phyloP scores from a whole-genome alignment of 2,113 vertebrate species.

The Neopipo cinnamomea region DNA sequence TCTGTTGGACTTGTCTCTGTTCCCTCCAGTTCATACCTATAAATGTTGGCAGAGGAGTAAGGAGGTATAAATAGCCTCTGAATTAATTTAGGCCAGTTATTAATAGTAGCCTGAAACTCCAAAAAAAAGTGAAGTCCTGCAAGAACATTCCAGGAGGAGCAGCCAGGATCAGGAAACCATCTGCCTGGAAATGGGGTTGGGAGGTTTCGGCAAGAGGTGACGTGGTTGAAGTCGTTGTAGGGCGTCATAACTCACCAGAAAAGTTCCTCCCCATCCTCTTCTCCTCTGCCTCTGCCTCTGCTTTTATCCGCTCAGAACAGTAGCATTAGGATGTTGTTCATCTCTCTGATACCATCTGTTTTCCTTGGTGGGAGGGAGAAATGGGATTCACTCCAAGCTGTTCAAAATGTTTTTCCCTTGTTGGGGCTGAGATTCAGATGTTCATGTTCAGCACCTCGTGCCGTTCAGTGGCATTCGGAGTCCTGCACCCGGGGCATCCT shows the following conservation, averaged over 20 bases:
- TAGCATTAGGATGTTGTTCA: slow-evolving; percentile 9
- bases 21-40: background rate
- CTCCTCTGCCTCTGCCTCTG: background rate
- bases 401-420: background rate
- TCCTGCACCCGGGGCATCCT: background rate
- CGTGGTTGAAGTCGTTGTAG: fast-evolving
- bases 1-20: background rate
- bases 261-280: background rate
- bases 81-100: background rate
- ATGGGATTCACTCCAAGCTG: slow-evolving; percentile 34
- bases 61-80: background rate
- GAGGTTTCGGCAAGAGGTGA: background rate
- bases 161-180: background rate
- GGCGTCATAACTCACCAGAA: background rate
- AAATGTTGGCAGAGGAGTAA: background rate
- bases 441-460: background rate
- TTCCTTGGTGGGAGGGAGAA: slow-evolving; percentile 37
- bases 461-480: background rate
- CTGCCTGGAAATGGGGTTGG: background rate
- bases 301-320: background rate
- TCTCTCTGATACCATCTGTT: slow-evolving; percentile 33
- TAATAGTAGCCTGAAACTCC: background rate
- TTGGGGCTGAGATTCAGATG: slow-evolving; percentile 22
- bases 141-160: background rate
- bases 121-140: background rate